These are phyloP conservation scores for Geopemphigus sp. DNA, from an alignment of 1,140 invertebrate genomes.

Conservation along the genomic window DNA sequence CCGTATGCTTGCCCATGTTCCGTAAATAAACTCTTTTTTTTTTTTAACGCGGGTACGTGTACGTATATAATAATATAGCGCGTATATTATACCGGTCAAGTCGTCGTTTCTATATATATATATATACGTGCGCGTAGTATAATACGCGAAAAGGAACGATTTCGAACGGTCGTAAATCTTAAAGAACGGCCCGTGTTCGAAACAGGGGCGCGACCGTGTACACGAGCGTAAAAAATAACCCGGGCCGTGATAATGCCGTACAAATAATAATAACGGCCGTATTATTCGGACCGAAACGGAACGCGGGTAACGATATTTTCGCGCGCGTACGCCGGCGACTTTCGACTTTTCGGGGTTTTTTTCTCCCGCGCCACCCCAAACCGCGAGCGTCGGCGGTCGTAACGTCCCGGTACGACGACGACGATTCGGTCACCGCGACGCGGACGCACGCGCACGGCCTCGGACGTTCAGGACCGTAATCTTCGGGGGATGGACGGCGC, in stretches of 20 bases:
- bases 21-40: too few relatives aligned
- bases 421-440: too few relatives aligned
- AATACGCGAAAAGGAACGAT: not conserved
- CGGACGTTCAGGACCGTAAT: too few relatives aligned
- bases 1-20: too few relatives aligned
- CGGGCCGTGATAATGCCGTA: slow-evolving; percentile 1
- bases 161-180: slow-evolving; percentile 33
- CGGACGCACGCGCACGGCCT: too few relatives aligned
- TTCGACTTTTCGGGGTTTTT: too few relatives aligned
- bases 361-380: too few relatives aligned
- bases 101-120: slow-evolving; percentile 9
- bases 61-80: not conserved
- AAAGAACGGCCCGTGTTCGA: slow-evolving; percentile 5
- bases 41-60: too few relatives aligned
- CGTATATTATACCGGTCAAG: not conserved
- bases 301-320: not conserved
- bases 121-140: not conserved
- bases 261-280: not conserved
- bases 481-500: too few relatives aligned
- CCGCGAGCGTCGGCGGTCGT: too few relatives aligned
- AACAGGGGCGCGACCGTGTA: slow-evolving; percentile 10
- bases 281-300: not conserved
- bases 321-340: too few relatives aligned
- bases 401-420: too few relatives aligned
- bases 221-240: not conserved